Base-by-base conservation (phyloP, 1,140 invertebrate genomes). In the Yoshiicerus persimilis region DNA sequence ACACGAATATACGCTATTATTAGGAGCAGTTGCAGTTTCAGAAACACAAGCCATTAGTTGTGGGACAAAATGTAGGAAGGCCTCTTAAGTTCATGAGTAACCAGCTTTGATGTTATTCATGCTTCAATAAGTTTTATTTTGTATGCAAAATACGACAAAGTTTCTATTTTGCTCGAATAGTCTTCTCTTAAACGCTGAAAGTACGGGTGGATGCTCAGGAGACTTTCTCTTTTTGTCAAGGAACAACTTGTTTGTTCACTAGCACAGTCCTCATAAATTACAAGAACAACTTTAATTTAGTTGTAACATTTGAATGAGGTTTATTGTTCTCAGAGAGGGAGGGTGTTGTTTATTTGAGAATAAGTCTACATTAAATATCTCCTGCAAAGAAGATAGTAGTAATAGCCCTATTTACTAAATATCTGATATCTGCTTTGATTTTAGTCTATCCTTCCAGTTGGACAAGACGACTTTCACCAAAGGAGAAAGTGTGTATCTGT, bases 201-300 rank as follows among this genome's bases (percentile, higher is more conserved):
- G 13, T 16, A 34, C 30, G 75, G 32, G n/a, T 36, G 32, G n/a
- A 80, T 38, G 34, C 32, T 80, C 32, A 34, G 32, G 75, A n/a
- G 30, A 80, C 75, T 80, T 80, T 80, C 75, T 80, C 75, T 80
- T 80, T 80, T 36, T 80, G 75, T 38, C 75, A 80, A 80, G 34
- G 16, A 80, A 80, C 75, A 80, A 80, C 75, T 70, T 80, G 75
- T 80, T 80, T 80, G 75, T 80, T 80, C 38, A 34, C 27, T 27
- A 27, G 27, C n/a, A 38, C 34, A 36, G 75, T 32, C 38, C 30
- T 30, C 75, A 80, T 80, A 80, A 80, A 36, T 80, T 80, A 80
- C 47, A n/a, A 56, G 64, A 80, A 80, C 75, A 36, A 34, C 75
- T 80, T 80, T 80, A 80, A 80, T 80, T 80, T 80, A 80, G 75